Evolutionary conservation across 1,140 invertebrate genomes (phyloP).

Genomic region (Aplysia californica): DNA sequence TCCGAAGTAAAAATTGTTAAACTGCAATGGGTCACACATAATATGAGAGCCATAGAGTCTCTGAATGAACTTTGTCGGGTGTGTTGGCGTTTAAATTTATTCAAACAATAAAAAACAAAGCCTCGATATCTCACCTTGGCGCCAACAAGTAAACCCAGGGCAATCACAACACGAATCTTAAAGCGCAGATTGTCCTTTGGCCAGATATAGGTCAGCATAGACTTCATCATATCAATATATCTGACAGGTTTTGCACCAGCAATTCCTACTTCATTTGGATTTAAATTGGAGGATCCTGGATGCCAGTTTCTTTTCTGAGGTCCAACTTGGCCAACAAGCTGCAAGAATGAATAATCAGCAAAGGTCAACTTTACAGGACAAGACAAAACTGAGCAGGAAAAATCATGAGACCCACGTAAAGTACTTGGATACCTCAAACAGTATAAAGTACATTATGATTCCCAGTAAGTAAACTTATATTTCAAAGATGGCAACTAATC

Average conservation of each 20-base stretch:
- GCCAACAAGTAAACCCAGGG: slow-evolving; percentile 73
- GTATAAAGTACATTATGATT: not conserved
- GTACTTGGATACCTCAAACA: not conserved
- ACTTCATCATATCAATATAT: slow-evolving; percentile 83
- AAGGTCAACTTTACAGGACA: not conserved
- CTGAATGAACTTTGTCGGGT: no score
- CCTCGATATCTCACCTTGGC: slow-evolving; percentile 72
- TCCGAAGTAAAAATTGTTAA: no score
- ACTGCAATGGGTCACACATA: no score
- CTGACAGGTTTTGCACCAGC: slow-evolving; percentile 70
- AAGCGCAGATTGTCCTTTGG: slow-evolving; percentile 89
- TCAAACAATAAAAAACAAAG: no score
- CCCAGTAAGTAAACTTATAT: not conserved
- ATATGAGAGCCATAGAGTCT: no score
- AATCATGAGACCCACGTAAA: no score
- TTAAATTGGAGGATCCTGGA: slow-evolving; percentile 81
- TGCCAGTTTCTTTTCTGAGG: slow-evolving; percentile 68
- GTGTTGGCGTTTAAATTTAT: no score
- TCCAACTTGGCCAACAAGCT: not conserved
- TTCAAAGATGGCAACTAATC: not conserved
- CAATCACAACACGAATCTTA: slow-evolving; percentile 84
- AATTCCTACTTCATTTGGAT: slow-evolving; percentile 54
- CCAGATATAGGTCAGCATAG: slow-evolving; percentile 95
- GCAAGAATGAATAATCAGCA: not conserved
- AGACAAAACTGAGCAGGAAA: not conserved